These are phyloP conservation scores for Alethe castanea DNA, from an alignment of 2,113 vertebrate species.

Conservation along the genomic window DNA sequence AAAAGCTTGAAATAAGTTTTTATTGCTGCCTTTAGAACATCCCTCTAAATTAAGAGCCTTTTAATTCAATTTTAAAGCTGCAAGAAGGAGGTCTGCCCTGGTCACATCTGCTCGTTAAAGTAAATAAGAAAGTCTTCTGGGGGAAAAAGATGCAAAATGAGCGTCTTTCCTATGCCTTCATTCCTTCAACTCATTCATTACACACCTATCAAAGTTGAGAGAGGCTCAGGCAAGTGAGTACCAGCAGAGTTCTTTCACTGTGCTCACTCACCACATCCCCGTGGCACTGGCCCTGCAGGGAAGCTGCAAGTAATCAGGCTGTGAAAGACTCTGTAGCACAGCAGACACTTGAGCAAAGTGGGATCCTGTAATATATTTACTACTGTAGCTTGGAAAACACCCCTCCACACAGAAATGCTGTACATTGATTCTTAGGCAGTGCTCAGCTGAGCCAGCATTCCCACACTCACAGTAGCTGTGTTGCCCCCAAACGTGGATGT, in stretches of 20 bases:
- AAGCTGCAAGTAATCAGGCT: background rate
- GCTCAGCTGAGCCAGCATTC: background rate
- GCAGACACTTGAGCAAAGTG: background rate
- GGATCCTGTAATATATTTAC: rapidly evolving
- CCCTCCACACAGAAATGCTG: background rate
- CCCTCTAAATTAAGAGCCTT: slow-evolving; percentile 30
- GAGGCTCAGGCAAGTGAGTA: background rate
- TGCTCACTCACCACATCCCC: too few species aligned
- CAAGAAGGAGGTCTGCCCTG: slow-evolving; percentile 14
- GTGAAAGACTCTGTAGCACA: background rate
- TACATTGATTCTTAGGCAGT: background rate
- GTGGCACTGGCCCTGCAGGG: background rate
- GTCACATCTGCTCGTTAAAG: background rate
- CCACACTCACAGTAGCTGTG: background rate
- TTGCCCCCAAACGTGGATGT: background rate
- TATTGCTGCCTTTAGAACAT: background rate
- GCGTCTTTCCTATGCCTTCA: slow-evolving; percentile 8
- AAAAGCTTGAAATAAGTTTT: background rate
- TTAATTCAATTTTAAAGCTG: slow-evolving; percentile 41
- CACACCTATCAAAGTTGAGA: background rate
- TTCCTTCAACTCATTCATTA: background rate
- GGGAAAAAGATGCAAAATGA: background rate
- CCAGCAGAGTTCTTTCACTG: background rate
- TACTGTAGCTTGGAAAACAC: background rate
- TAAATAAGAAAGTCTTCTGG: background rate